phyloP scores from a whole-genome alignment of 2,888 invertebrate species.

The Octonoba sinensis region DNA sequence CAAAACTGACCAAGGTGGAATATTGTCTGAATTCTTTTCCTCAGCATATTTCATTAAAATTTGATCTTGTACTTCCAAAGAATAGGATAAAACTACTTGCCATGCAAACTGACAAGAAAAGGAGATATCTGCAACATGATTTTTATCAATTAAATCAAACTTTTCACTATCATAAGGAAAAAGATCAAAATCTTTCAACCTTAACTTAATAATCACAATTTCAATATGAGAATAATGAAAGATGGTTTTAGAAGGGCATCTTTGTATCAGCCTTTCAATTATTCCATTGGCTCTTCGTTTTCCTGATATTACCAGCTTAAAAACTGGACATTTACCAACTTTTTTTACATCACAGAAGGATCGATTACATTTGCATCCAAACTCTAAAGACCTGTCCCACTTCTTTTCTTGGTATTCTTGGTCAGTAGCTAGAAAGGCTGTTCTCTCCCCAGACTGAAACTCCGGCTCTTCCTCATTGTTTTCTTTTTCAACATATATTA shows the following conservation, averaged over 20 bases:
- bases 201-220: neutral
- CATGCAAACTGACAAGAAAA: slow-evolving; percentile 61
- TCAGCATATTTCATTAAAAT: slow-evolving; percentile 14
- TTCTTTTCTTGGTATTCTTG: slow-evolving; percentile 51
- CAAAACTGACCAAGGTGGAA: slow-evolving; percentile 12
- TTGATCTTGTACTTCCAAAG: slow-evolving; percentile 45
- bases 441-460: neutral
- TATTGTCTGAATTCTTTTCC: neutral
- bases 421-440: slow-evolving; percentile 23
- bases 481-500: slow-evolving; percentile 34
- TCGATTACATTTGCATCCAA: slow-evolving; percentile 41
- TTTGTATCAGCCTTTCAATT: slow-evolving; percentile 49
- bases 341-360: slow-evolving; percentile 8
- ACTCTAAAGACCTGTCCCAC: slow-evolving; percentile 46
- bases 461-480: slow-evolving; percentile 15
- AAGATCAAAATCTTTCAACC: neutral
- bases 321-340: slow-evolving; percentile 39
- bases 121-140: slow-evolving; percentile 5
- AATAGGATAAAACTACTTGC: slow-evolving; percentile 26
- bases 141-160: neutral
- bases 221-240: slow-evolving; percentile 35
- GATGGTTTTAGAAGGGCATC: slow-evolving; percentile 26
- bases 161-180: slow-evolving; percentile 14
- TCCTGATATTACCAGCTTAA: slow-evolving; percentile 36
- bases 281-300: slow-evolving; percentile 32